Base-by-base conservation (phyloP, 2,113 vertebrate genomes). In the Scomber colias region DNA sequence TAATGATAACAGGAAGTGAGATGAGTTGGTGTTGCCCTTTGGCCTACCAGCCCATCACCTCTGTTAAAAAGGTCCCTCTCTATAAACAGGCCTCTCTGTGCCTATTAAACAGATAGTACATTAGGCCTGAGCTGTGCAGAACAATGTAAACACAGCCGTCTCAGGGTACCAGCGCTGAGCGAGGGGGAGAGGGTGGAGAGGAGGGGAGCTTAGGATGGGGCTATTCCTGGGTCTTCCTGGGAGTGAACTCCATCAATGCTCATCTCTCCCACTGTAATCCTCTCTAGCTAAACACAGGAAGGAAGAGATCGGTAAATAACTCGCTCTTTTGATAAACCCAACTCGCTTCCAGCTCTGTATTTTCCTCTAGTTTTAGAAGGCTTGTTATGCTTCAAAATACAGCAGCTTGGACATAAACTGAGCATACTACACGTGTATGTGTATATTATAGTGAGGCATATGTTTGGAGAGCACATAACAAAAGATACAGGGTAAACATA, bases 211-310 rank as follows among this genome's bases (percentile, higher is more conserved):
- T 17, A 64, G 51, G 65, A 54, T 50, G 53, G 66, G 73, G 24
- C 60, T 87, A 72, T 88, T 81, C 74, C 75, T 83, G 87, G 53
- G 71, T 85, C 79, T 90, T 93, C 80, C 90, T 89, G 81, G 87
- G 90, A 91, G 86, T 88, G 64, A 89, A 83, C 84, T 78, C 81
- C 83, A 79, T 85, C 85, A 77, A 68, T 67, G 68, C 78, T 71
- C n/a, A 19, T 49, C 75, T 77, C 64, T 83, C 69, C 56, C 62
- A 60, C 72, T 81, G 83, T 91, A 94, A 93, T 93, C 89, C 89
- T 81, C 66, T 79, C 65, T 59, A 85, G 75, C 91, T 88, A 94
- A 95, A 94, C 93, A 95, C 92, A 95, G 92, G 93, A 95, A 95
- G 92, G 92, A 92, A 92, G 87, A 89, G 80, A 82, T 84, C 86